Percentiles rank a stretch among this genome's conserved stretches.
Evolutionary conservation across 2,888 invertebrate genomes (phyloP).

Genomic region (Notodonta ziczac): DNA sequence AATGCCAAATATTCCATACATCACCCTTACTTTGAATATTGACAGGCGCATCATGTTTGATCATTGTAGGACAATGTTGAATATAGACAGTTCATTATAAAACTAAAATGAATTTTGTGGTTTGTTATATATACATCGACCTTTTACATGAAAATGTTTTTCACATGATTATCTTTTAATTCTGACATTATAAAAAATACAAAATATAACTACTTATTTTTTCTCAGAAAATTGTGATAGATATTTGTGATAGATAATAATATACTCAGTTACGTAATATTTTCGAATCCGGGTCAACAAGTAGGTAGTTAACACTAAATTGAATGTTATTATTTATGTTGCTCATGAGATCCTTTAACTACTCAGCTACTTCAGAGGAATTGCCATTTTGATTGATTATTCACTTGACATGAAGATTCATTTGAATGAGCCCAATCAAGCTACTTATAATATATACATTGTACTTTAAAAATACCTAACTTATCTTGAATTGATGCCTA

Average conservation of each 20-base stretch:
- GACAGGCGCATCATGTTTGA: constrained; percentile 68
- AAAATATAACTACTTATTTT: background rate
- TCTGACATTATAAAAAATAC: too few species aligned
- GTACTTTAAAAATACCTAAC: background rate
- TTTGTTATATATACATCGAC: too few species aligned
- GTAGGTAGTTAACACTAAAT: background rate
- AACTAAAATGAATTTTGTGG: background rate
- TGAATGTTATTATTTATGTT: background rate
- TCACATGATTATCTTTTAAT: too few species aligned
- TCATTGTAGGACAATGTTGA: constrained; percentile 40
- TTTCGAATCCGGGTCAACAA: background rate
- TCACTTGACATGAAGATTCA: background rate
- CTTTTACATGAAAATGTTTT: too few species aligned
- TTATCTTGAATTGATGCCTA: background rate
- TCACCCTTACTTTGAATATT: constrained; percentile 76
- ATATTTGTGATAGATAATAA: background rate
- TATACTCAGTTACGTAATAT: background rate
- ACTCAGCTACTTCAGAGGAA: background rate
- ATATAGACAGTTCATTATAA: background rate
- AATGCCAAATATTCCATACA: constrained; percentile 83
- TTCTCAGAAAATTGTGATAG: background rate
- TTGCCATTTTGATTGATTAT: background rate
- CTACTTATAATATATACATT: background rate
- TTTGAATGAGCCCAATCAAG: constrained; percentile 1
- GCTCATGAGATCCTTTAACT: background rate